Percentiles rank a stretch among this genome's conserved stretches.
These are phyloP conservation scores for Brachyistius frenatus DNA, from an alignment of 2,113 vertebrate genomes.

Conservation along the genomic window DNA sequence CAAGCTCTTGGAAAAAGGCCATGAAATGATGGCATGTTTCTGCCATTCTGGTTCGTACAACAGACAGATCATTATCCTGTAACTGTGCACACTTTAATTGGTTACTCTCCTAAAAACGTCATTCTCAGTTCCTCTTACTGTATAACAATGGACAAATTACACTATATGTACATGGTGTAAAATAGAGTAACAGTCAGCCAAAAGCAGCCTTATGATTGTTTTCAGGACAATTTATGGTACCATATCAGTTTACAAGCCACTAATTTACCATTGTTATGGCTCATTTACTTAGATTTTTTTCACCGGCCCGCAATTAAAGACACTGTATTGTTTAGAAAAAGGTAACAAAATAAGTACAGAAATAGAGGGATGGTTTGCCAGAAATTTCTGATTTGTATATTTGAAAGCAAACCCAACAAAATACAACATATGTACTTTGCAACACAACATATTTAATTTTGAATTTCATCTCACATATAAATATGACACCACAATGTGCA, in stretches of 20 bases:
- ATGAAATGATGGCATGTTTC: neutral
- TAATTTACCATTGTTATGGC: constrained; percentile 19
- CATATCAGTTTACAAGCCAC: constrained; percentile 31
- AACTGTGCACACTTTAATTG: neutral
- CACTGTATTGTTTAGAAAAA: neutral
- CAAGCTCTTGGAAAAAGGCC: neutral
- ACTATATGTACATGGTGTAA: neutral
- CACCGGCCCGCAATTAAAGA: constrained; percentile 3
- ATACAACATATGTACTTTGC: neutral
- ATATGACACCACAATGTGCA: neutral
- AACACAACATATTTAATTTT: neutral
- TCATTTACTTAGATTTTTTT: constrained; percentile 16
- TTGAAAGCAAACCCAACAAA: constrained; percentile 8
- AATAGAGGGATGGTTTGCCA: constrained; percentile 3
- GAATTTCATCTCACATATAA: neutral
- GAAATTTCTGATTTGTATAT: neutral
- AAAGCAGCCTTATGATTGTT: constrained; percentile 22
- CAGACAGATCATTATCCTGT: neutral
- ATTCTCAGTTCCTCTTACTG: neutral
- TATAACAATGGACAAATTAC: constrained; percentile 1
- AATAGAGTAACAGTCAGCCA: constrained; percentile 5
- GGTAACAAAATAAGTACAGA: neutral
- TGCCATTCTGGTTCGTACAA: neutral
- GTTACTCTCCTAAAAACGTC: neutral
- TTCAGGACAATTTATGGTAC: constrained; percentile 8